Base-by-base conservation (phyloP, 2,888 invertebrate genomes). In the Bugulina stolonifera region DNA sequence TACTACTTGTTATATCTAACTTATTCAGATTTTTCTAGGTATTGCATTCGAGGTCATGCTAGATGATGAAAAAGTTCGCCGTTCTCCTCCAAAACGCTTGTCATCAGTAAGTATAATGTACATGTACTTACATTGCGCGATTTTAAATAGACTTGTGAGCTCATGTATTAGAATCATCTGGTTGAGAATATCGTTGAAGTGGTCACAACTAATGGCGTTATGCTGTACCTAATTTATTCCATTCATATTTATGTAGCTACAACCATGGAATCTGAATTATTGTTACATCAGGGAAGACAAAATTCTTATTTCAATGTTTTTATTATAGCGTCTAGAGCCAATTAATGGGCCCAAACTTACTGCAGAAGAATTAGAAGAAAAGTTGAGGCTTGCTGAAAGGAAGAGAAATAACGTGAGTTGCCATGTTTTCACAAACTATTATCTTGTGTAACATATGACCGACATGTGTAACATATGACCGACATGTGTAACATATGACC, bases 361-460 rank as follows among this genome's bases (percentile, higher is more conserved):
- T 14, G 64, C 64, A 27, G 64, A 64, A 27, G 64, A 64, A 64
- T 27, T 64, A 18, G 64, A 64, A n/a, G 64, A 64, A 32, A 64
- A 64, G n/a, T 27, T 64, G 14, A 27, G 64, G 14, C 27, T 64
- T 10, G 64, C 64, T 27, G 64, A 64, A 34, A 64, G 64, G n/a
- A 64, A 64, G 32, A 64, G 64, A 64, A 64, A 64, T 32, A 64
- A 64, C 32, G 64, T 64, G n/a, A 64, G 64, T 14, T 25, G 3
- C 10, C 57, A 23, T 25, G 10, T 18, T 57, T 57, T 52, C 22
- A 52, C 22, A 22, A 52, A 22, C n/a, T n/a, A n/a, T n/a, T n/a
- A n/a, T n/a, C n/a, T n/a, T n/a, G n/a, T n/a, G n/a, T n/a, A n/a
- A n/a, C n/a, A n/a, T n/a, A n/a, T n/a, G n/a, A n/a, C n/a, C n/a